Percentiles rank a stretch among this genome's conserved stretches.
Evolutionary conservation across 2,113 vertebrate species (phyloP).

Genomic region (Datnioides undecimradiatus): DNA sequence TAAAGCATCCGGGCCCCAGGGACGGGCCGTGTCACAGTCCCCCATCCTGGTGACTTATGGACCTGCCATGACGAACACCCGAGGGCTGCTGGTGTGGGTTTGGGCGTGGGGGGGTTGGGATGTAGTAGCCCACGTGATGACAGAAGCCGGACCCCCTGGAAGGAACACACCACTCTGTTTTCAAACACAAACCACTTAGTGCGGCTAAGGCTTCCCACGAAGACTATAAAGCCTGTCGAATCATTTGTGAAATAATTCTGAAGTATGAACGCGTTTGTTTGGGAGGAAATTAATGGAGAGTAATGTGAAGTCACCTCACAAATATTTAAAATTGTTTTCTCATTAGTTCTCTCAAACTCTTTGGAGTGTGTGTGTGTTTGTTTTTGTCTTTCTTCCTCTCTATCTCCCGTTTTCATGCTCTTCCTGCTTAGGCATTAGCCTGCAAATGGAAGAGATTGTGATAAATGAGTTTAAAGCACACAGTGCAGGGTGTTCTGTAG

Average conservation of each 20-base stretch:
- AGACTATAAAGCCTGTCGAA: constrained; percentile 17
- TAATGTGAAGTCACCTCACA: constrained; percentile 34
- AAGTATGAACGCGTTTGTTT: constrained; percentile 24
- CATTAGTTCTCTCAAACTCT: constrained; percentile 36
- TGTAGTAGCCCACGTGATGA: constrained; percentile 25
- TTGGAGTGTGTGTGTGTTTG: not conserved
- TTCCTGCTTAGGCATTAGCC: constrained; percentile 35
- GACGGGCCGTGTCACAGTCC: constrained; percentile 63
- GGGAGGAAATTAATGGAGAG: constrained; percentile 48
- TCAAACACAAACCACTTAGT: constrained; percentile 10
- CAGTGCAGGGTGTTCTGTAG: not conserved
- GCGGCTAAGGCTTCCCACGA: not conserved
- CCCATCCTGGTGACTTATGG: constrained; percentile 78
- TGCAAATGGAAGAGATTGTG: constrained; percentile 41
- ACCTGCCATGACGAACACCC: constrained; percentile 69
- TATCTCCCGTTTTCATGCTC: constrained; percentile 14
- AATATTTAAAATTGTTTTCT: constrained; percentile 50
- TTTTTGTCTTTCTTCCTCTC: constrained; percentile 3
- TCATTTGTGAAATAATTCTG: constrained; percentile 22
- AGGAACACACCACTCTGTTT: not conserved
- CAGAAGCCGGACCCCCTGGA: constrained; percentile 15
- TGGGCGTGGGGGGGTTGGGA: constrained; percentile 7
- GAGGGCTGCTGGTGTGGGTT: constrained; percentile 46
- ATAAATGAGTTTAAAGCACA: constrained; percentile 45
- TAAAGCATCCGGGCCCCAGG: constrained; percentile 69